These are phyloP conservation scores for Crotalus horridus DNA, from an alignment of 2,113 vertebrate species.

Conservation along the genomic window DNA sequence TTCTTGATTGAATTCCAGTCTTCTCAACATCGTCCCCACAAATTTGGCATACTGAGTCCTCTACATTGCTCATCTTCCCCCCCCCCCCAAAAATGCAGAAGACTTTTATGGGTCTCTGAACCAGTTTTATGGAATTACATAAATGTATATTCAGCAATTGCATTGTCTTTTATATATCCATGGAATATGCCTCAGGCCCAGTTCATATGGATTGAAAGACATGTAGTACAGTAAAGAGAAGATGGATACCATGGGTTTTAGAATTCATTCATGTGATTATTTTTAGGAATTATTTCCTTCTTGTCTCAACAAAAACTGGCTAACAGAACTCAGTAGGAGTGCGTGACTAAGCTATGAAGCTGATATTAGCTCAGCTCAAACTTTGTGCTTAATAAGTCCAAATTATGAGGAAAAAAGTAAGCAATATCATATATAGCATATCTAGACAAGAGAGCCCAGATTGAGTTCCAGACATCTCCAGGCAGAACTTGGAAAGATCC, in stretches of 20 bases:
- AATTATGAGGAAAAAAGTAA: background rate
- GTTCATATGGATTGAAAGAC: background rate
- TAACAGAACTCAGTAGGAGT: background rate
- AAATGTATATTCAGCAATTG: background rate
- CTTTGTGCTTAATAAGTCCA: background rate
- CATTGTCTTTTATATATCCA: background rate
- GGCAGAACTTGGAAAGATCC: background rate
- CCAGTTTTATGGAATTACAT: background rate
- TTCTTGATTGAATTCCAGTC: background rate
- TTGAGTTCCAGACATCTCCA: background rate
- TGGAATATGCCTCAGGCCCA: background rate
- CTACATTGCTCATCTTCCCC: background rate
- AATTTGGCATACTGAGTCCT: background rate
- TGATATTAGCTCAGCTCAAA: background rate
- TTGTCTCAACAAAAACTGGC: background rate
- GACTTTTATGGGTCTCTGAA: background rate
- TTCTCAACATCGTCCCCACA: background rate
- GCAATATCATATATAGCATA: background rate
- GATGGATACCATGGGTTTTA: background rate
- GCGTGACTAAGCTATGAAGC: background rate
- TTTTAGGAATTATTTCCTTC: background rate
- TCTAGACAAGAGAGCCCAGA: background rate
- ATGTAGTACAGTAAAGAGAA: background rate
- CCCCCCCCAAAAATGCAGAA: background rate
- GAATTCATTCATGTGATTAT: background rate